Conservation (phyloP, 2,113 vertebrate species). For the Passer domesticus region DNA sequence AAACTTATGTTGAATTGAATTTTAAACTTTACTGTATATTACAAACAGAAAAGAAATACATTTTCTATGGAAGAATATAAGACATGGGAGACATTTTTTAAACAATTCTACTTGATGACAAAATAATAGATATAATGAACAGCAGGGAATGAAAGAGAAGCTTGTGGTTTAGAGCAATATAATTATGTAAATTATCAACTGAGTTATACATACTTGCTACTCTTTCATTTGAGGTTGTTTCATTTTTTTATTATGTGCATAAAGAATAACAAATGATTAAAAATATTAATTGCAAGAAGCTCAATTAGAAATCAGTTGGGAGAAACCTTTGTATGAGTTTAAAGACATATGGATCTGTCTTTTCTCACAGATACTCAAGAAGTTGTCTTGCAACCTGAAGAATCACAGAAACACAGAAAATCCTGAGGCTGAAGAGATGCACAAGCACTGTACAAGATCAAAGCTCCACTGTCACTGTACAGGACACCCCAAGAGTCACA, state of each 20-base stretch:
- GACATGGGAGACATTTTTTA: neutral
- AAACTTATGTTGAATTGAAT: neutral
- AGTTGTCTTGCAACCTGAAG: neutral
- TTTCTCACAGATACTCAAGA: neutral
- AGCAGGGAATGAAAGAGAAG: neutral
- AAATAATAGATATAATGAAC: conserved; percentile 18
- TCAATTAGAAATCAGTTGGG: neutral
- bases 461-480: neutral
- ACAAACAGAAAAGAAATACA: neutral
- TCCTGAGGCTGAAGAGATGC: neutral
- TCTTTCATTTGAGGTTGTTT: neutral
- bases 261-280: neutral
- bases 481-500: neutral
- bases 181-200: neutral
- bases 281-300: neutral
- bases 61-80: neutral
- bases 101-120: conserved; percentile 2
- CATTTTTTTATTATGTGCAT: neutral
- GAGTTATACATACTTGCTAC: neutral
- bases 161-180: neutral
- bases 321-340: neutral
- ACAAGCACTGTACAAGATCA: neutral
- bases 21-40: neutral
- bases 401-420: neutral
- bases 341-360: neutral